Conservation (phyloP, 2,113 vertebrate species). For the Neoarius graeffei region DNA sequence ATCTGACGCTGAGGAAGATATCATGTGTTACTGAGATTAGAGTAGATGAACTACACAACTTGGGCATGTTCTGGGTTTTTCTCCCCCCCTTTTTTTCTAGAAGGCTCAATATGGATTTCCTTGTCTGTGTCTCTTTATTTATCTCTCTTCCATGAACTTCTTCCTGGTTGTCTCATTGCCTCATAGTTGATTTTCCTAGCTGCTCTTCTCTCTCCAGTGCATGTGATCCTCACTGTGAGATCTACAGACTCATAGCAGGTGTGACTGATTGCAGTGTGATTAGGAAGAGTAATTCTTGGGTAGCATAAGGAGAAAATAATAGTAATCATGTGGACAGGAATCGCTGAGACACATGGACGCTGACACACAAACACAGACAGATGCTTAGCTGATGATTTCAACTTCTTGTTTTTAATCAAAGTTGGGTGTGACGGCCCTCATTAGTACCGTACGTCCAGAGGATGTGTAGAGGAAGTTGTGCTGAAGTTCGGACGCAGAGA, state of each 20-base stretch:
- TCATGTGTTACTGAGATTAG: background rate
- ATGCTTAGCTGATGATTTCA: slow-evolving; percentile 5
- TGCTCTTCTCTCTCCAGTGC: background rate
- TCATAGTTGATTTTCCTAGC: background rate
- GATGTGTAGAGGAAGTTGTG: background rate
- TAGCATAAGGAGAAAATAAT: slow-evolving; percentile 10
- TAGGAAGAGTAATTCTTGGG: background rate
- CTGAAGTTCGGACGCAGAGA: background rate
- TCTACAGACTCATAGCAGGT: background rate
- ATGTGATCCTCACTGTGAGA: background rate
- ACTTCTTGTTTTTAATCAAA: slow-evolving; percentile 22
- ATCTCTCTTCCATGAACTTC: background rate
- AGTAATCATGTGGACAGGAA: slow-evolving; percentile 18
- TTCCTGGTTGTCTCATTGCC: too few species aligned
- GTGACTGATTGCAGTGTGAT: slow-evolving; percentile 14
- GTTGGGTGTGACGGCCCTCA: background rate
- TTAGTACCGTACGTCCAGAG: background rate
- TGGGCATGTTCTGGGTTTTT: background rate
- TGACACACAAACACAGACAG: slow-evolving; percentile 3
- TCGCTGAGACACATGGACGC: background rate
- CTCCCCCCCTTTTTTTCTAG: too few species aligned
- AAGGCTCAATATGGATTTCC: too few species aligned
- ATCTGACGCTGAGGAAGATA: background rate
- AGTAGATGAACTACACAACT: background rate
- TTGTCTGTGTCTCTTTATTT: background rate